A percentile compares a stretch with the other conserved stretches of the same genome.
Evolutionary conservation across 1,140 invertebrate species (phyloP).

Genomic region (Caenorhabditis briggsae): DNA sequence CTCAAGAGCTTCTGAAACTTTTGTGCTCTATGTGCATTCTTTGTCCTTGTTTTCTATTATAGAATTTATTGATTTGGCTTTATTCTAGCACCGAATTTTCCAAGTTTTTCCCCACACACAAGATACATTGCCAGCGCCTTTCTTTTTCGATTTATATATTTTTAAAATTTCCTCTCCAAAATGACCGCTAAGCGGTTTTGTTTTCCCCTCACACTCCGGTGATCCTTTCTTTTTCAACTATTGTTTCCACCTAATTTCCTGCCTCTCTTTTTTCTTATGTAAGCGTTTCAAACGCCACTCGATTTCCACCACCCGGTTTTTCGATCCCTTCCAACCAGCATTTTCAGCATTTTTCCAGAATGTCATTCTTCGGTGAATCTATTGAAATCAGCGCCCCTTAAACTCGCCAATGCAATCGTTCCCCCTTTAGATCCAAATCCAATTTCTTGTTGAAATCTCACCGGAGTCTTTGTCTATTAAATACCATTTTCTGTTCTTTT

Average conservation of each 20-base stretch:
- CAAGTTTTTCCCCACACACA: not conserved
- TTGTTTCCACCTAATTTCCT: not conserved
- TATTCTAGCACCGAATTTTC: constrained; percentile 41
- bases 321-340: not conserved
- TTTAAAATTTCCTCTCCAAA: not conserved
- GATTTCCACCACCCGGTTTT: not conserved
- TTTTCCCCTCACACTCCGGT: constrained; percentile 26
- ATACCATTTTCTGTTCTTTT: not conserved
- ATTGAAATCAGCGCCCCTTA: not conserved
- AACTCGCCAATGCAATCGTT: not conserved
- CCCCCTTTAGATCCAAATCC: not conserved
- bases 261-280: constrained; percentile 16
- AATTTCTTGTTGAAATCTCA: constrained; percentile 26
- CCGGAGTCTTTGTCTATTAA: constrained; percentile 29
- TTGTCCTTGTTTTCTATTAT: constrained; percentile 6
- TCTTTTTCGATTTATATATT: not conserved
- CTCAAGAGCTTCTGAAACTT: not conserved
- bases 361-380: constrained; percentile 23
- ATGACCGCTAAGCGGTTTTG: constrained; percentile 47
- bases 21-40: constrained; percentile 17
- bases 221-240: not conserved
- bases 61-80: constrained; percentile 3
- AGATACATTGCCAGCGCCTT: constrained; percentile 6
- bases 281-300: constrained; percentile 33
- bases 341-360: constrained; percentile 35